phyloP scores from a whole-genome alignment of 2,888 invertebrate genomes.

The Sialis fuliginosa region DNA sequence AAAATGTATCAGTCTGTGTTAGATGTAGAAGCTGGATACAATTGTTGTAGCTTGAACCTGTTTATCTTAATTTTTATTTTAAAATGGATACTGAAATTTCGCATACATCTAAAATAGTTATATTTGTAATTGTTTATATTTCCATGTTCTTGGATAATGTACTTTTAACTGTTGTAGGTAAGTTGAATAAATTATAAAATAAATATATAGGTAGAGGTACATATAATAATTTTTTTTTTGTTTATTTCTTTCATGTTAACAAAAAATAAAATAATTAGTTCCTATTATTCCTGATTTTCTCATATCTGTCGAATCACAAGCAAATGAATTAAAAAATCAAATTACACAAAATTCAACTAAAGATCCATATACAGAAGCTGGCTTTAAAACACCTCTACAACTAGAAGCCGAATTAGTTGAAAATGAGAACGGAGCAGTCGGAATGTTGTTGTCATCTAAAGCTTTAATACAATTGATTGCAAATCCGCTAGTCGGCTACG shows the following conservation, averaged over 20 bases:
- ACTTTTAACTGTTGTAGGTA: constrained; percentile 75
- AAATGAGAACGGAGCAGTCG: constrained; percentile 47
- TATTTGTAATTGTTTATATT: constrained; percentile 46
- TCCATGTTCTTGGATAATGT: constrained; percentile 73
- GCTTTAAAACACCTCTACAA: constrained; percentile 17
- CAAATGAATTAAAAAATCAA: constrained; percentile 6
- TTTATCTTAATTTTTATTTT: not conserved
- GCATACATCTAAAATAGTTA: constrained; percentile 19
- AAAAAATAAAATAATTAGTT: constrained; percentile 31
- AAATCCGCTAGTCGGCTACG: constrained; percentile 56
- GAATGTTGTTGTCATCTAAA: constrained; percentile 54
- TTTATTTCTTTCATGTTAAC: not conserved
- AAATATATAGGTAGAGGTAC: not conserved
- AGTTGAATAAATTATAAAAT: constrained; percentile 20
- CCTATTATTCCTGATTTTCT: constrained; percentile 66
- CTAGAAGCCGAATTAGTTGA: constrained; percentile 25
- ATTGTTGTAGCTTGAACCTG: too few relatives aligned
- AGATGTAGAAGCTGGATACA: too few relatives aligned
- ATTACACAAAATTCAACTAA: not conserved
- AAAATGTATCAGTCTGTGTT: too few relatives aligned
- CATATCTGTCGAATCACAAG: constrained; percentile 32
- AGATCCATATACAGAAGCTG: not conserved
- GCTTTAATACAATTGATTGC: constrained; percentile 61
- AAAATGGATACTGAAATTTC: constrained; percentile 2
- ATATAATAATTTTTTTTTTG: not conserved